Evolutionary conservation across 2,888 invertebrate genomes (phyloP).

Genomic region (Trichacis sp.): DNA sequence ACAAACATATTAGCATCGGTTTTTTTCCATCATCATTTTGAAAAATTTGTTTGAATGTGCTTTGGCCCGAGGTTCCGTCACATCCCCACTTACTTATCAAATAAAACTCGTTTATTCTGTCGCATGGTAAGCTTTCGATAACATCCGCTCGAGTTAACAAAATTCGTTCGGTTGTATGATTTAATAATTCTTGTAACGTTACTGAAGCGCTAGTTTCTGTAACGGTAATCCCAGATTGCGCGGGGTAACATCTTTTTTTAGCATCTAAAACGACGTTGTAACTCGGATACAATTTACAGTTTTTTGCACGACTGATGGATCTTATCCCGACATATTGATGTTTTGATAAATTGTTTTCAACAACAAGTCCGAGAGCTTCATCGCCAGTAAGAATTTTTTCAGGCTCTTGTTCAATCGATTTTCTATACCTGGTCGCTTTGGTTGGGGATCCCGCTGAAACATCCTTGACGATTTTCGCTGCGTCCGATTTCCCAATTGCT

Average conservation of each 20-base stretch:
- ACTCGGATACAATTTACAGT: slow-evolving; percentile 10
- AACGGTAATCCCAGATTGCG: not conserved
- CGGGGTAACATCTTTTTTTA: slow-evolving; percentile 19
- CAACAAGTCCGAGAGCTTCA: not conserved
- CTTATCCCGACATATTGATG: not conserved
- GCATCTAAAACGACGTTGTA: slow-evolving; percentile 14
- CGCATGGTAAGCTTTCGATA: too few species aligned
- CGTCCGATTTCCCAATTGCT: not conserved
- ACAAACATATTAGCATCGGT: too few species aligned
- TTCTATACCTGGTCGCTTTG: not conserved
- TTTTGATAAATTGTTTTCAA: slow-evolving; percentile 1
- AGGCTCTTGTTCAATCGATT: not conserved
- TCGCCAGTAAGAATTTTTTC: not conserved
- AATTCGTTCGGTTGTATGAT: too few species aligned
- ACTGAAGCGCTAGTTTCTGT: too few species aligned
- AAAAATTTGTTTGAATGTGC: slow-evolving; percentile 9
- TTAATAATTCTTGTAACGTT: too few species aligned
- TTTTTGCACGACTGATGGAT: not conserved
- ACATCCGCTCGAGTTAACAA: too few species aligned
- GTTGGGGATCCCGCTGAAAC: not conserved
- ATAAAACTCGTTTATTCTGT: not conserved
- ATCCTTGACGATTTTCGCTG: not conserved
- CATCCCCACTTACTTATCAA: not conserved
- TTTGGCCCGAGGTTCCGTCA: slow-evolving; percentile 5
- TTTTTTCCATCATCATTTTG: not conserved